Conservation (phyloP, 1,140 invertebrate genomes). For the Procambarus clarkii region DNA sequence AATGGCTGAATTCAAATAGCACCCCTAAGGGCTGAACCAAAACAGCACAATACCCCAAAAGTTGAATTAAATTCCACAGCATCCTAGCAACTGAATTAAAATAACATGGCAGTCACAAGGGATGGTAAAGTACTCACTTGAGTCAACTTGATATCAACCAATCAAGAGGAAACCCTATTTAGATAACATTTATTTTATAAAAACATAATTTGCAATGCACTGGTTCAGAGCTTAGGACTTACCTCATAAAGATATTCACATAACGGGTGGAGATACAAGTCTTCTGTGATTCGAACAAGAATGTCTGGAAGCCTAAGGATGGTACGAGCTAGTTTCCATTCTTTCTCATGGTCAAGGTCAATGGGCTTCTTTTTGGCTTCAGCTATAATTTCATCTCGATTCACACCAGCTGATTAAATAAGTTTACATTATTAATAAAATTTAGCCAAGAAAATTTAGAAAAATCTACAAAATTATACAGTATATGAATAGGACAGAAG, state of each 20-base stretch:
- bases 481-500: too few relatives aligned
- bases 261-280: slow-evolving; percentile 90
- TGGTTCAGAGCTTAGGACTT: slow-evolving; percentile 74
- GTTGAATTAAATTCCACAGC: too few relatives aligned
- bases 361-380: slow-evolving; percentile 80
- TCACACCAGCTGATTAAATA: slow-evolving; percentile 77
- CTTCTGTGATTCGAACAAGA: slow-evolving; percentile 87
- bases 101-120: too few relatives aligned
- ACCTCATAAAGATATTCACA: slow-evolving; percentile 98
- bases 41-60: too few relatives aligned
- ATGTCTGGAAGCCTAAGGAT: slow-evolving; percentile 92
- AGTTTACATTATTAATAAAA: neutral
- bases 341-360: slow-evolving; percentile 90
- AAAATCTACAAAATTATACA: neutral
- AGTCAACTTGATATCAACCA: too few relatives aligned
- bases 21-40: too few relatives aligned
- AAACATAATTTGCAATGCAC: too few relatives aligned
- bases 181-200: too few relatives aligned
- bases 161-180: too few relatives aligned
- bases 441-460: neutral
- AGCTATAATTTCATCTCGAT: slow-evolving; percentile 79
- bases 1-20: too few relatives aligned
- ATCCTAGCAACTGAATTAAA: too few relatives aligned
- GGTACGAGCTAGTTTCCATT: slow-evolving; percentile 91
- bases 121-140: too few relatives aligned